A percentile compares a stretch with the other conserved stretches of the same genome.
Evolutionary conservation across 2,113 vertebrate genomes (phyloP).

Genomic region (Pedionomus torquatus): DNA sequence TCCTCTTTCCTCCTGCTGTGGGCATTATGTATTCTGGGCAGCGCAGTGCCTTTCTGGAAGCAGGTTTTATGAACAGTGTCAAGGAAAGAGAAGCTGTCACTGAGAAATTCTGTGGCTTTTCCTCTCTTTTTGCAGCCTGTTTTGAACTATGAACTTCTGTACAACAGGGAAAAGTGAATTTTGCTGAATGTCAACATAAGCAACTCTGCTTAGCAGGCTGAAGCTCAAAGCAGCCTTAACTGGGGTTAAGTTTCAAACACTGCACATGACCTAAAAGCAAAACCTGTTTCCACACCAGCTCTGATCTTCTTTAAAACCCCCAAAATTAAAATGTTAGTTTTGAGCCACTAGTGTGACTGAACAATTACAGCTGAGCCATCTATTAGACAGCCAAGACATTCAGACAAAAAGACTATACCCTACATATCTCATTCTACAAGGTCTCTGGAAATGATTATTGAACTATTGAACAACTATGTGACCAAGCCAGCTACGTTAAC

Average conservation of each 20-base stretch:
- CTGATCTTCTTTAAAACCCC: background rate
- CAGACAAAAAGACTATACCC: constrained; percentile 28
- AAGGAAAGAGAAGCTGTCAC: constrained; percentile 51
- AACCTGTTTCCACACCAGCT: background rate
- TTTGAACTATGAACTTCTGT: constrained; percentile 39
- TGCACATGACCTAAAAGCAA: background rate
- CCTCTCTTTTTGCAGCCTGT: background rate
- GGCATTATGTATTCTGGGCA: constrained; percentile 27
- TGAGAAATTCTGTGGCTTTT: constrained; percentile 33
- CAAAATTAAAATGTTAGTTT: constrained; percentile 13
- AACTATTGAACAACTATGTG: constrained; percentile 30
- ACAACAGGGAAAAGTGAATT: constrained; percentile 13
- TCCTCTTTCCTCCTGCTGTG: background rate
- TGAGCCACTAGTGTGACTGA: background rate
- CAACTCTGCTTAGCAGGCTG: constrained; percentile 13
- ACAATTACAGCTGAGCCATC: background rate
- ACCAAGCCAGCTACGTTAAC: background rate
- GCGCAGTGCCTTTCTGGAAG: background rate
- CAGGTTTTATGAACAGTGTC: constrained; percentile 16
- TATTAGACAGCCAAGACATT: constrained; percentile 29
- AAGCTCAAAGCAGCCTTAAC: background rate
- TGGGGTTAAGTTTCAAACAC: constrained; percentile 11
- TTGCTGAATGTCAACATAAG: constrained; percentile 39
- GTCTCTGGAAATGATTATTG: constrained; percentile 27
- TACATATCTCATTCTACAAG: background rate